phyloP scores from a whole-genome alignment of 2,797 vertebrate species.

The Enteromius mattozi region DNA sequence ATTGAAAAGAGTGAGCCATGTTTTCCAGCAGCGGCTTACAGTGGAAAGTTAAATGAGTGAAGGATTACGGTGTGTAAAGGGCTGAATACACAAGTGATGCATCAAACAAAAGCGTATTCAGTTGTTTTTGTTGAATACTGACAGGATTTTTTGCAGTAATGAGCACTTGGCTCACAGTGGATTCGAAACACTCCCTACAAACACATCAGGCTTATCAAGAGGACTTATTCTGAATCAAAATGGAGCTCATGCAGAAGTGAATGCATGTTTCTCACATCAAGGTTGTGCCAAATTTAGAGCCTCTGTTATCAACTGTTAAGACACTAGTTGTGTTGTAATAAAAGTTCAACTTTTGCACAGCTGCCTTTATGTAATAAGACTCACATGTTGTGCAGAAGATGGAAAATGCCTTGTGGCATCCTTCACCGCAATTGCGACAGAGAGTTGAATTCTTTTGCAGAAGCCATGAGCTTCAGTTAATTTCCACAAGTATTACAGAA shows the following conservation, averaged over 20 bases:
- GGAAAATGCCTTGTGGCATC: constrained; percentile 71
- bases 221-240: background rate
- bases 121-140: background rate
- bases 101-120: background rate
- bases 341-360: constrained; percentile 13
- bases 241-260: background rate
- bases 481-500: background rate
- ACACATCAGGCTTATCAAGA: background rate
- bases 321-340: background rate
- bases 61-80: constrained; percentile 39
- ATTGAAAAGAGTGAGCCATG: constrained; percentile 71
- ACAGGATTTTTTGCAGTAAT: background rate
- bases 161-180: background rate
- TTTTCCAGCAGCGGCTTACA: constrained; percentile 52
- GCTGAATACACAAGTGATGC: constrained; percentile 41
- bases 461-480: constrained; percentile 11
- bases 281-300: background rate
- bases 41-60: constrained; percentile 59
- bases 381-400: constrained; percentile 55
- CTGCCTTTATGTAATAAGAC: constrained; percentile 25
- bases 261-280: background rate
- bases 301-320: background rate
- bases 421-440: constrained; percentile 62
- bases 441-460: constrained; percentile 53
- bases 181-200: constrained; percentile 20